Conservation (phyloP, 2,797 vertebrate genomes). For the Adrianichthys oophorus region DNA sequence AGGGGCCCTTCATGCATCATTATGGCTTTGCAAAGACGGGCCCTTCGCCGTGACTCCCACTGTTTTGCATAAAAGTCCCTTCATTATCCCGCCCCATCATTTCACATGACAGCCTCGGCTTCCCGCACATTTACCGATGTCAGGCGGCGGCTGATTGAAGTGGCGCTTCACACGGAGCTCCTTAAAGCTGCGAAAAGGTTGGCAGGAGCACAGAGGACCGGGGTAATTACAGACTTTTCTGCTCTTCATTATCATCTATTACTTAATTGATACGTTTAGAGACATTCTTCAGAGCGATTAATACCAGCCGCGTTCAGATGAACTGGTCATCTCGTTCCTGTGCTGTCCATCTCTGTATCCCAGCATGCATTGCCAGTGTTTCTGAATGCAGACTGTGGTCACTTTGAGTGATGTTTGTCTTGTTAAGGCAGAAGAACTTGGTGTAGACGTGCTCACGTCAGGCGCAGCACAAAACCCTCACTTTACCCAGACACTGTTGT, state of each 20-base stretch:
- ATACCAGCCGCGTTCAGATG: slow-evolving; percentile 41
- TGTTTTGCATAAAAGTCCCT: slow-evolving; percentile 51
- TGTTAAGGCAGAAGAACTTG: no score
- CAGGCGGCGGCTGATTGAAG: slow-evolving; percentile 22
- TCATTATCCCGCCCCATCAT: slow-evolving; percentile 52
- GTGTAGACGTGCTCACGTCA: no score
- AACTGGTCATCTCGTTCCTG: slow-evolving; percentile 11
- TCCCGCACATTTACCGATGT: slow-evolving; percentile 9
- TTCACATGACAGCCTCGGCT: slow-evolving; percentile 25
- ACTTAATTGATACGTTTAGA: slow-evolving; percentile 36
- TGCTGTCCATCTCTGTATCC: slow-evolving; percentile 8
- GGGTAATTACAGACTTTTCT: slow-evolving; percentile 32
- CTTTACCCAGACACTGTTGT: no score
- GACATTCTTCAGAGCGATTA: slow-evolving; percentile 42
- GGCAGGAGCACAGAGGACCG: slow-evolving; percentile 20
- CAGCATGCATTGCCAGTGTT: slow-evolving; percentile 22
- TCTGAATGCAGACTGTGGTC: no score
- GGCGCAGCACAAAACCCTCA: no score
- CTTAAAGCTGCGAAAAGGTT: slow-evolving; percentile 23
- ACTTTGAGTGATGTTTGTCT: no score
- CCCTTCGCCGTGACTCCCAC: slow-evolving; percentile 38
- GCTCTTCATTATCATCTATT: slow-evolving; percentile 39
- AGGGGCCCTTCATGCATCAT: slow-evolving; percentile 68
- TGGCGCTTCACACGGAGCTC: slow-evolving; percentile 2
- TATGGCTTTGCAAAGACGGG: slow-evolving; percentile 49